A percentile compares a stretch with the other conserved stretches of the same genome.
These are phyloP conservation scores for Avahi laniger DNA, from an alignment of 2,797 vertebrate species.

Conservation along the genomic window DNA sequence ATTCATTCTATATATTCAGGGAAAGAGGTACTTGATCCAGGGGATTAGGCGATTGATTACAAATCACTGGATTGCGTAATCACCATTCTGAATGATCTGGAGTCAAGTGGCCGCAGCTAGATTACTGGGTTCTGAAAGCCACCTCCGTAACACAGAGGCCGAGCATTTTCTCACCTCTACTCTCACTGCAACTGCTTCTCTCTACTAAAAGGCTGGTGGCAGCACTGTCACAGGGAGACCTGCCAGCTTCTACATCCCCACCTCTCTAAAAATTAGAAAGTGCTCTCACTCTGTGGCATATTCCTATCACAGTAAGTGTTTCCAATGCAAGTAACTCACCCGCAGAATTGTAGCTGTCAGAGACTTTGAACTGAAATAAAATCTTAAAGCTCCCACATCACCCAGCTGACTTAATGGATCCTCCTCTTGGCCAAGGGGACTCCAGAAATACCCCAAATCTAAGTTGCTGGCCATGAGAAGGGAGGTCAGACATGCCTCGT, in stretches of 20 bases:
- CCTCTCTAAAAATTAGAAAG: not conserved
- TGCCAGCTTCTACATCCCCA: accelerated
- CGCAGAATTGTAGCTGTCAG: not conserved
- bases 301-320: not conserved
- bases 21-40: not conserved
- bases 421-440: too few relatives aligned
- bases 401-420: too few relatives aligned
- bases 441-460: too few relatives aligned
- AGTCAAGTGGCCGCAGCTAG: not conserved
- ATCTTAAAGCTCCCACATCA: too few relatives aligned
- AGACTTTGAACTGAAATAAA: too few relatives aligned
- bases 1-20: not conserved
- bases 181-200: not conserved
- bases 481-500: too few relatives aligned
- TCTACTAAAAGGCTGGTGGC: not conserved
- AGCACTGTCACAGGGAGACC: not conserved
- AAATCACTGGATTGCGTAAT: not conserved
- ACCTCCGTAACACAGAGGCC: not conserved
- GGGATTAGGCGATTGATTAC: not conserved
- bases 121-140: not conserved
- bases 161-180: not conserved
- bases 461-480: too few relatives aligned
- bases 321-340: not conserved
- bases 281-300: not conserved
- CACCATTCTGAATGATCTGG: not conserved